Evolutionary conservation across 2,797 vertebrate genomes (phyloP), one percentile per base, ranked within the genome.

Genomic region (Tympanoctomys barrerae): DNA sequence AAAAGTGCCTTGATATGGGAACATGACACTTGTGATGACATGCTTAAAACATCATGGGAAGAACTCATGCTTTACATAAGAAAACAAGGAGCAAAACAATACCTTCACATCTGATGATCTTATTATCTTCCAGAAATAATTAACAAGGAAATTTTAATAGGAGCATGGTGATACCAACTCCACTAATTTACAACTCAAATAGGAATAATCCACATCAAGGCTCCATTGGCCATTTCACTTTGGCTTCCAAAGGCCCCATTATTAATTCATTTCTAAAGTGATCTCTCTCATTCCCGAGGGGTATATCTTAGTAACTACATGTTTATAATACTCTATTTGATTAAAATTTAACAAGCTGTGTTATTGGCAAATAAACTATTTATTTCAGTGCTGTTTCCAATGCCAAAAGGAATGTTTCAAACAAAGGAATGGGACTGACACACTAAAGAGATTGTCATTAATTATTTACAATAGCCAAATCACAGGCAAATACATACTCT

Each of bases 311-410:
- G 93, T 96, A 98, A 97, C 98, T 87, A 78, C 64, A 61, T 96
- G 92, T 97, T 98, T 97, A 95, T 96, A 96, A 97, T 89, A 91
- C 94, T 94, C 96, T 95, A 57, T 98, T 97, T 97, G 97, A 98
- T 98, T 98, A 98, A 98, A 98, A 97, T 97, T 97, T 98, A 98
- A 98, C 1, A n/a, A 98, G 97, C 96, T 97, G 12, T 75, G 86
- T 98, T 98, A 98, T 97, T 97, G 97, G 97, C 97, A 98, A 98
- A 97, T 97, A 93, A 98, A 88, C 97, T 92, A 57, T 97, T 98
- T 97, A 96, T 96, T 96, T 97, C 54, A 2, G 62, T 90, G 90
- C 94, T 68, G 46, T 94, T 94, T 6, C 1, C 93, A 54, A 9
- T 89, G 93, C 97, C 95, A 91, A 75, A 95, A 73, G 31, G 87